A percentile compares a stretch with the other conserved stretches of the same genome.
Evolutionary conservation across 2,797 vertebrate genomes (phyloP).

Genomic region (Champsocephalus gunnari): DNA sequence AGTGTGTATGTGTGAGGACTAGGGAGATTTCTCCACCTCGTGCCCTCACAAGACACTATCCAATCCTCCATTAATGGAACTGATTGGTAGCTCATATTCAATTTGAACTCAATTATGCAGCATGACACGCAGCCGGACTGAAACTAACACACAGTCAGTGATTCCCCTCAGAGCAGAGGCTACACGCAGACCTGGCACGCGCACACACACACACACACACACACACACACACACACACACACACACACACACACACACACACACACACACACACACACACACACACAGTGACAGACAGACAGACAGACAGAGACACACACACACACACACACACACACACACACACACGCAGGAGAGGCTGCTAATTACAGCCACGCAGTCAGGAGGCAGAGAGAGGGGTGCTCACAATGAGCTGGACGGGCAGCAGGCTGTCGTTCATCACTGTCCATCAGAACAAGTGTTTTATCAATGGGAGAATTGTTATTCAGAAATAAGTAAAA

Average conservation of each 20-base stretch:
- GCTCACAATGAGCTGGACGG: not conserved
- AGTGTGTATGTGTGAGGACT: slow-evolving; percentile 46
- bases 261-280: too few species aligned
- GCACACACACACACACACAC: too few species aligned
- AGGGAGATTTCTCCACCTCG: slow-evolving; percentile 33
- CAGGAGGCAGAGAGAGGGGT: not conserved
- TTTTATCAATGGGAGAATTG: too few species aligned
- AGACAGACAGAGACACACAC: too few species aligned
- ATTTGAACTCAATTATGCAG: slow-evolving; percentile 77
- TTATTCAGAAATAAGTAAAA: too few species aligned
- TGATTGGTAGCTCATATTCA: slow-evolving; percentile 72
- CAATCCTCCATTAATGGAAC: slow-evolving; percentile 58
- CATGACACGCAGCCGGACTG: slow-evolving; percentile 39
- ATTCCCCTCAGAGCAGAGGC: slow-evolving; percentile 29
- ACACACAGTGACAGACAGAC: too few species aligned
- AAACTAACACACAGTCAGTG: slow-evolving; percentile 28
- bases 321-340: too few species aligned
- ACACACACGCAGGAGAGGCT: not conserved
- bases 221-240: too few species aligned
- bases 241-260: too few species aligned
- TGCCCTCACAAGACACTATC: slow-evolving; percentile 48
- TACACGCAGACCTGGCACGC: not conserved
- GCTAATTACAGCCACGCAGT: slow-evolving; percentile 22
- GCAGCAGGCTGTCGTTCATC: too few species aligned
- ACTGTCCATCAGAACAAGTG: too few species aligned